These are phyloP conservation scores for Tetragnatha versicolor DNA, from an alignment of 1,140 invertebrate species.

Conservation along the genomic window DNA sequence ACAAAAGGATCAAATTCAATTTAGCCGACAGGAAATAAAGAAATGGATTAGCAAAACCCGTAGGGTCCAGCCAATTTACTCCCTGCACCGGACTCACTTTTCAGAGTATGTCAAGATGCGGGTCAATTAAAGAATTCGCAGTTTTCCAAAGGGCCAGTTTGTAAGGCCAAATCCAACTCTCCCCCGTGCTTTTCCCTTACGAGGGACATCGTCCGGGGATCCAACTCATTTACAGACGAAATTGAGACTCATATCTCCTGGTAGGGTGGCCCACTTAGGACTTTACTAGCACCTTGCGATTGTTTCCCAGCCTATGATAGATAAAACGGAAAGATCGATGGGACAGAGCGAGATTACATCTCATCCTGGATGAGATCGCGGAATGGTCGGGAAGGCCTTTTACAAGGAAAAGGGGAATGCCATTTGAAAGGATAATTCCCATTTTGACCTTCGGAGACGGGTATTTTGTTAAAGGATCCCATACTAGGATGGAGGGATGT, in stretches of 20 bases:
- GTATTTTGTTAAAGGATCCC: too few relatives aligned
- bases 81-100: neutral
- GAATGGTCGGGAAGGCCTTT: too few relatives aligned
- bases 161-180: constrained; percentile 12
- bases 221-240: constrained; percentile 44
- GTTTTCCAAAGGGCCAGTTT: neutral
- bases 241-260: constrained; percentile 43
- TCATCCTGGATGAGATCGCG: too few relatives aligned
- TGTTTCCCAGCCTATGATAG: constrained; percentile 17
- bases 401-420: too few relatives aligned
- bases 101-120: constrained; percentile 37
- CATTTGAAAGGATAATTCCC: too few relatives aligned
- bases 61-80: constrained; percentile 7
- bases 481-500: too few relatives aligned
- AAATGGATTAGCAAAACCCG: neutral
- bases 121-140: constrained; percentile 22
- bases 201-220: constrained; percentile 9
- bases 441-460: too few relatives aligned
- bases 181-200: constrained; percentile 4
- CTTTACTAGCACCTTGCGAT: constrained; percentile 24
- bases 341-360: neutral
- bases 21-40: neutral
- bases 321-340: constrained; percentile 24
- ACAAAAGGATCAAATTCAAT: too few relatives aligned
- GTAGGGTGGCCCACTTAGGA: constrained; percentile 37